These are phyloP conservation scores for Macrotrachela quadricornifera DNA, from an alignment of 1,140 invertebrate species.

Conservation along the genomic window DNA sequence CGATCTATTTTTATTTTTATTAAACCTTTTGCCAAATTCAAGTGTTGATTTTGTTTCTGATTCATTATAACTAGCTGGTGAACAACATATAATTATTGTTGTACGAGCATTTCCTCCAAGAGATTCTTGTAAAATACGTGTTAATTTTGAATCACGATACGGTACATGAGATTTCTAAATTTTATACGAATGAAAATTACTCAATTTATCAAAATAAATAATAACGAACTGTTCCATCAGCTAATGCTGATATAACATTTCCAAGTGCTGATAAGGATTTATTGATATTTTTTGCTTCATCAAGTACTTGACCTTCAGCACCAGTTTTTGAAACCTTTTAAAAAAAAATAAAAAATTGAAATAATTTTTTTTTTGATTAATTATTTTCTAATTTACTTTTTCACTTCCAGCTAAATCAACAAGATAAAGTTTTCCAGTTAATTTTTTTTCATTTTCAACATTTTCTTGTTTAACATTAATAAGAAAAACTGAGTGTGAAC, in stretches of 20 bases:
- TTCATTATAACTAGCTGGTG: slow-evolving; percentile 97
- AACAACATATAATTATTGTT: slow-evolving; percentile 97
- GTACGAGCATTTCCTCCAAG: slow-evolving; percentile 94
- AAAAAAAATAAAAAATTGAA: too few species aligned
- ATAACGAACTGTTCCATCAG: too few species aligned
- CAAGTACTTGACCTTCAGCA: slow-evolving; percentile 91
- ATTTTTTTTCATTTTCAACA: slow-evolving; percentile 93
- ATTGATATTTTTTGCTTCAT: slow-evolving; percentile 99
- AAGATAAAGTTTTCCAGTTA: slow-evolving; percentile 90
- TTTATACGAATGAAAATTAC: too few species aligned
- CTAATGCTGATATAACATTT: slow-evolving; percentile 92
- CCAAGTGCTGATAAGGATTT: slow-evolving; percentile 95
- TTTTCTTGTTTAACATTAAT: slow-evolving; percentile 99
- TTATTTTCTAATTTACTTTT: too few species aligned
- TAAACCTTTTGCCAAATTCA: slow-evolving; percentile 87
- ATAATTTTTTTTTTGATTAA: too few species aligned
- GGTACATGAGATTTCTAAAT: slow-evolving; percentile 96
- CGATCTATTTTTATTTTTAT: too few species aligned
- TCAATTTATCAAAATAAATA: too few species aligned
- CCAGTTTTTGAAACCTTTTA: slow-evolving; percentile 99
- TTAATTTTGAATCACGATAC: slow-evolving; percentile 95
- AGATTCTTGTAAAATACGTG: slow-evolving; percentile 93
- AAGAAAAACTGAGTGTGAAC: slow-evolving; percentile 95
- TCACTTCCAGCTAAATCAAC: slow-evolving; percentile 99
- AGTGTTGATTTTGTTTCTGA: slow-evolving; percentile 95